These are phyloP conservation scores for Argyresthia albistria DNA, from an alignment of 2,888 invertebrate genomes.

Conservation along the genomic window DNA sequence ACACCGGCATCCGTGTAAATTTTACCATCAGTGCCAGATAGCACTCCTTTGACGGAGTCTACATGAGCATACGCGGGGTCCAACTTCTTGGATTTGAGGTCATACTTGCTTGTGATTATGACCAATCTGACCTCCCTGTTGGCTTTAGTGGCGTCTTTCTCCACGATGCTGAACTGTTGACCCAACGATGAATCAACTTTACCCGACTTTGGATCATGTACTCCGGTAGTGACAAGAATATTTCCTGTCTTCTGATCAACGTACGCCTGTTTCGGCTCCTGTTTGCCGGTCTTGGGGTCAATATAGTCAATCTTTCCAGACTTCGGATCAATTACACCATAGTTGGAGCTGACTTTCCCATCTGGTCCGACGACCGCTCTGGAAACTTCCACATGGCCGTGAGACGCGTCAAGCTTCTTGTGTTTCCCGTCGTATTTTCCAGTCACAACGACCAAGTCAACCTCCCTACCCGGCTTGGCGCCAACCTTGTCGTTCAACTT, in stretches of 20 bases:
- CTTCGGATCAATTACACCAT: slow-evolving; percentile 77
- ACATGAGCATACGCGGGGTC: slow-evolving; percentile 68
- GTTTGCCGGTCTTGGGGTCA: slow-evolving; percentile 76
- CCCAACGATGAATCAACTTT: slow-evolving; percentile 77
- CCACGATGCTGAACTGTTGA: slow-evolving; percentile 77
- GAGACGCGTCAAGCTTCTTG: slow-evolving; percentile 57
- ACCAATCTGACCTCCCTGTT: slow-evolving; percentile 73
- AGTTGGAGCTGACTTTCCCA: slow-evolving; percentile 72
- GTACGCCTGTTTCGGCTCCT: slow-evolving; percentile 76
- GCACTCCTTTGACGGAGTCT: slow-evolving; percentile 56
- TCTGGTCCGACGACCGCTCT: slow-evolving; percentile 74
- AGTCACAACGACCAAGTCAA: slow-evolving; percentile 74
- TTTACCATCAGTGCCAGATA: slow-evolving; percentile 75
- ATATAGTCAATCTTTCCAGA: slow-evolving; percentile 75
- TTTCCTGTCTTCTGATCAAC: slow-evolving; percentile 81
- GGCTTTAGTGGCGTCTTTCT: slow-evolving; percentile 77
- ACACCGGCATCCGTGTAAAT: slow-evolving; percentile 74
- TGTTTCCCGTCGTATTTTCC: slow-evolving; percentile 74
- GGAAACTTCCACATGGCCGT: slow-evolving; percentile 67
- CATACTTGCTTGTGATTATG: slow-evolving; percentile 74
- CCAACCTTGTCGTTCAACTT: slow-evolving; percentile 69
- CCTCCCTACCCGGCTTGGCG: slow-evolving; percentile 58
- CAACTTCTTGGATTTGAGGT: slow-evolving; percentile 63
- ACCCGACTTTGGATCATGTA: slow-evolving; percentile 77
- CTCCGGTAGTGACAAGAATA: slow-evolving; percentile 74